Percentiles rank a stretch among this genome's conserved stretches.
Conservation (phyloP, 2,113 vertebrate genomes). For the Nanger granti region DNA sequence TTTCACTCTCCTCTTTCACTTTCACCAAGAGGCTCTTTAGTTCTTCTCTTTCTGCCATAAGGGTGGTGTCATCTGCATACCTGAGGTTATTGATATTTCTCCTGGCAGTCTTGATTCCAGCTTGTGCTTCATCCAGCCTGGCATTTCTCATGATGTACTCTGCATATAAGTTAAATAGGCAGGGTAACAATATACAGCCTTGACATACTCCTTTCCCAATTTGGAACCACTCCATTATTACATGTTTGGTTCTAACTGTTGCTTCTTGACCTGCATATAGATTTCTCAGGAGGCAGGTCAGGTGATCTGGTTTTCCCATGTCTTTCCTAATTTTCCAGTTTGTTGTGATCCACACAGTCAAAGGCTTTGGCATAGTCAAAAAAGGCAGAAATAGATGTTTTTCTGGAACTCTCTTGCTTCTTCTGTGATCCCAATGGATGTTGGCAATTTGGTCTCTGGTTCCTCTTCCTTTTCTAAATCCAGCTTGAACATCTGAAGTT, state of each 20-base stretch:
- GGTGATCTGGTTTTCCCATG: neutral
- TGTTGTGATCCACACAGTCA: neutral
- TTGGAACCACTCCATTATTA: neutral
- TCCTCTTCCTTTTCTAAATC: neutral
- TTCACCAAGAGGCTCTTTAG: neutral
- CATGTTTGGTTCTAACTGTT: neutral
- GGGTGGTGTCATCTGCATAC: neutral
- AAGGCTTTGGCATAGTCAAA: neutral
- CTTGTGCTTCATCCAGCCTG: neutral
- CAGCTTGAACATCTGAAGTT: neutral
- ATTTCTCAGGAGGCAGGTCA: neutral
- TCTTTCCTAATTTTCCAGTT: neutral
- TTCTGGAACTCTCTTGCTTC: neutral
- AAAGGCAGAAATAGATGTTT: neutral
- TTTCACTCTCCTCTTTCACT: neutral
- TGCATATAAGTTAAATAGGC: neutral
- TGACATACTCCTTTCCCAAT: neutral
- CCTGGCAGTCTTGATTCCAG: neutral
- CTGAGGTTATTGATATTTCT: neutral
- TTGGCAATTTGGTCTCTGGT: neutral
- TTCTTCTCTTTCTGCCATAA: neutral
- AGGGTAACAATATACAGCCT: neutral
- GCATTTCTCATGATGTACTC: neutral
- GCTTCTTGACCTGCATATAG: neutral
- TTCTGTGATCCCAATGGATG: neutral